phyloP scores from a whole-genome alignment of 2,113 vertebrate genomes.

The Opisthocomus hoazin region DNA sequence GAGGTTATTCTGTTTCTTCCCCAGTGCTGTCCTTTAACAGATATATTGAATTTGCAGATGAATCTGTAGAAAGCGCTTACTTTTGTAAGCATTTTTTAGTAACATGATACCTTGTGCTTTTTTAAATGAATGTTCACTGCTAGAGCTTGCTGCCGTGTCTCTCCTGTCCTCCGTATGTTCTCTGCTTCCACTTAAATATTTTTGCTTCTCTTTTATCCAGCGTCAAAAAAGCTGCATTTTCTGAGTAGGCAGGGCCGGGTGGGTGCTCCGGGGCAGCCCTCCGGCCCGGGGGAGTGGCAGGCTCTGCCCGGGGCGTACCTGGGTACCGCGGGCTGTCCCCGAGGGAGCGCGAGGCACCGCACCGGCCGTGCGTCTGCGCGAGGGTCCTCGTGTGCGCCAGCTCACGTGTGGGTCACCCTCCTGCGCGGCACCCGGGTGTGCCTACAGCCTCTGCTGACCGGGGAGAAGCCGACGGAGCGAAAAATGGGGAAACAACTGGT shows the following conservation, averaged over 20 bases:
- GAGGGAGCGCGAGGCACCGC: too few species aligned
- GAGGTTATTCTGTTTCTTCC: not conserved
- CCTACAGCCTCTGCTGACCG: not conserved
- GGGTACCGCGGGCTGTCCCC: not conserved
- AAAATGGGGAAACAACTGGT: not conserved
- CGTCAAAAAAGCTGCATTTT: not conserved
- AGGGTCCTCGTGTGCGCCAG: not conserved
- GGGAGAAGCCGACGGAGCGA: not conserved
- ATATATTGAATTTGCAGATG: not conserved
- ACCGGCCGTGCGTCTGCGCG: too few species aligned
- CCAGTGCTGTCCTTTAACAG: not conserved
- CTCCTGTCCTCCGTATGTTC: not conserved
- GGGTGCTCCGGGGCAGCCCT: not conserved
- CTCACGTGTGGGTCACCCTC: not conserved
- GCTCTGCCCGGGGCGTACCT: fast-evolving
- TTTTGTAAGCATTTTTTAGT: not conserved
- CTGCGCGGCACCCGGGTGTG: not conserved
- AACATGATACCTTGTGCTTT: not conserved
- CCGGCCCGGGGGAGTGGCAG: not conserved
- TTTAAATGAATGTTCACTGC: not conserved
- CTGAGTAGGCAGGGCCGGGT: too few species aligned
- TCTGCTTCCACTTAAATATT: not conserved
- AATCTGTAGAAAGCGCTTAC: not conserved
- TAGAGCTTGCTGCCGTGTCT: not conserved
- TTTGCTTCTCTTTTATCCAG: not conserved